A percentile compares a stretch with the other conserved stretches of the same genome.
phyloP scores from a whole-genome alignment of 2,797 vertebrate species.

The Forpus xanthops region DNA sequence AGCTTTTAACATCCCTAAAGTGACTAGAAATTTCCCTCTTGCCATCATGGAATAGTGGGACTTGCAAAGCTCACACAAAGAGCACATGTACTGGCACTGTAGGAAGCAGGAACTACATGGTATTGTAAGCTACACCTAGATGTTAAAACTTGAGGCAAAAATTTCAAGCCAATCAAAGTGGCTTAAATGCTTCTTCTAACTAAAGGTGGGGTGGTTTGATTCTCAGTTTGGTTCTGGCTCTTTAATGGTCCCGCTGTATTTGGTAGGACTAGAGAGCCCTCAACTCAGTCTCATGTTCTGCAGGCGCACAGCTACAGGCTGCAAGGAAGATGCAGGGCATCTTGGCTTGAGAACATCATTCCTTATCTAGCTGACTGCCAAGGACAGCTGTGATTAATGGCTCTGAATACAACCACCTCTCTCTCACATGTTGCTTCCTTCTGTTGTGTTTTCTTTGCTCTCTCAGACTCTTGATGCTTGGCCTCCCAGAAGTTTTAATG shows the following conservation, averaged over 20 bases:
- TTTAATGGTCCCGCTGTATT: not conserved
- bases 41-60: not conserved
- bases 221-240: not conserved
- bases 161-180: not conserved
- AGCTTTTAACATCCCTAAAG: not conserved
- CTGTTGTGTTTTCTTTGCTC: constrained; percentile 9
- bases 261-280: not conserved
- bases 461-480: not conserved
- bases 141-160: not conserved
- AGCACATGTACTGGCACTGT: not conserved
- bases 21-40: not conserved
- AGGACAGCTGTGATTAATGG: constrained; percentile 36
- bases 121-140: not conserved
- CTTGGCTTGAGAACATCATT: not conserved
- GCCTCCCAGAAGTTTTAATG: not conserved
- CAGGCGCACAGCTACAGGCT: not conserved
- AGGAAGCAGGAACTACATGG: not conserved
- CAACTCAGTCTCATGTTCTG: not conserved
- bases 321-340: not conserved
- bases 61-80: not conserved
- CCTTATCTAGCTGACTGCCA: not conserved
- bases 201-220: not conserved
- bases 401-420: constrained; percentile 1
- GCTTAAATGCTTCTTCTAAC: not conserved
- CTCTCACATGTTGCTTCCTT: constrained; percentile 19